Conservation (phyloP, 2,113 vertebrate species). For the Alexandromys fortis region DNA sequence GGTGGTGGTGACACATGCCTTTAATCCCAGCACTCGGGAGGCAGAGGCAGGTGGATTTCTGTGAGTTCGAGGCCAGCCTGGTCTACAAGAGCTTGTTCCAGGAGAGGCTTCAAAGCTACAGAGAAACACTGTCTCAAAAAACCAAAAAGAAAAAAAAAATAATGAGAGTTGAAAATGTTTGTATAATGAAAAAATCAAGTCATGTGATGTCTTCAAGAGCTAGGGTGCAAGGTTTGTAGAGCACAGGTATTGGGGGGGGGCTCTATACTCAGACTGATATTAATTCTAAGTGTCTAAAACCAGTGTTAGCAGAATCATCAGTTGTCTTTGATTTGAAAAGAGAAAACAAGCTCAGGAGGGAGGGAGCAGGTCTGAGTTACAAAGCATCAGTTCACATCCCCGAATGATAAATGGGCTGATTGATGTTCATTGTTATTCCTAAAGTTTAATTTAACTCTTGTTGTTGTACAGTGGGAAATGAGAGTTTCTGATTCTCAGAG, state of each 20-base stretch:
- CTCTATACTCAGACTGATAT: slow-evolving; percentile 21
- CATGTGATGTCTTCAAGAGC: background rate
- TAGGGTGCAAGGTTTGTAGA: background rate
- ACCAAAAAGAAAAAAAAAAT: no score
- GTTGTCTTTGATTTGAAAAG: background rate
- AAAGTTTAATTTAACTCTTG: slow-evolving; percentile 70
- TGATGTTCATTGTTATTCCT: slow-evolving; percentile 65
- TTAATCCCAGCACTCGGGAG: no score
- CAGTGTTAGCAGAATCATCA: background rate
- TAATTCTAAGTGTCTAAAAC: slow-evolving; percentile 31
- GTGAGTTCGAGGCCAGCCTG: no score
- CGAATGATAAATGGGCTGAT: slow-evolving; percentile 68
- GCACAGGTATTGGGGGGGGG: background rate
- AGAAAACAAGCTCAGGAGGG: slow-evolving; percentile 38
- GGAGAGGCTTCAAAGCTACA: no score
- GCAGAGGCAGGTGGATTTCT: no score
- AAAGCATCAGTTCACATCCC: slow-evolving; percentile 67
- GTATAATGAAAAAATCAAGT: background rate
- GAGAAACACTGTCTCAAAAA: no score
- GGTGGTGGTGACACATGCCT: fast-evolving
- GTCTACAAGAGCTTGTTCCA: no score
- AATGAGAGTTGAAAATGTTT: background rate
- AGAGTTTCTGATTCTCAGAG: slow-evolving; percentile 65
- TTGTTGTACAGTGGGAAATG: slow-evolving; percentile 48
- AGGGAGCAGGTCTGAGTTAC: slow-evolving; percentile 52